These are phyloP conservation scores for Drosophila trichaetosa DNA, from an alignment of 2,888 invertebrate species.

Conservation along the genomic window DNA sequence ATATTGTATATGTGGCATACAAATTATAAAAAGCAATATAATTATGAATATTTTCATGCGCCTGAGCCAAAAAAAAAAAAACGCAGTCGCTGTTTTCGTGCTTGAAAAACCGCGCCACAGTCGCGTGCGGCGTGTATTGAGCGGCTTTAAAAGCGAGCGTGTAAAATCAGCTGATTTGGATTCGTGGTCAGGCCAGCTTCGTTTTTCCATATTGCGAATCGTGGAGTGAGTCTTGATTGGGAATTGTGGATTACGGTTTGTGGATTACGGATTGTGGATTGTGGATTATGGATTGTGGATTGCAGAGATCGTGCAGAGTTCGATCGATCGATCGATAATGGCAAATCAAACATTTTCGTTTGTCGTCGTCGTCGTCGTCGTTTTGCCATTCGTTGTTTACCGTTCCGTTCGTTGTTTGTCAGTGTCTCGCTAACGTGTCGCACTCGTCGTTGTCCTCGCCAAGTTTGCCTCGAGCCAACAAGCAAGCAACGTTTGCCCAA, in stretches of 20 bases:
- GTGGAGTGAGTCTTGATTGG: background rate
- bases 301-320: constrained; percentile 1
- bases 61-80: constrained; percentile 20
- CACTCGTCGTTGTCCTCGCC: constrained; percentile 46
- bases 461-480: constrained; percentile 48
- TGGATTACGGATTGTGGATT: constrained; percentile 9
- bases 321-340: constrained; percentile 10
- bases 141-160: constrained; percentile 17
- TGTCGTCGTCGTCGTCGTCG: background rate
- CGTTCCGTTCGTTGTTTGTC: constrained; percentile 16
- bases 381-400: constrained; percentile 4
- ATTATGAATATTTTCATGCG: constrained; percentile 46
- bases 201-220: background rate
- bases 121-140: constrained; percentile 31
- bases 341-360: constrained; percentile 1
- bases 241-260: constrained; percentile 1
- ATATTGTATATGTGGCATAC: constrained; percentile 12
- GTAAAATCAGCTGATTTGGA: constrained; percentile 4
- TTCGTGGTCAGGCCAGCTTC: background rate
- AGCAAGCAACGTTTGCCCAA: constrained; percentile 54
- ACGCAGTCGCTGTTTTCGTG: constrained; percentile 10
- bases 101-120: background rate
- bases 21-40: constrained; percentile 20
- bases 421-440: constrained; percentile 25
- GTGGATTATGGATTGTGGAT: background rate